Conservation (phyloP, 2,113 vertebrate genomes). For the Pollachius pollachius region DNA sequence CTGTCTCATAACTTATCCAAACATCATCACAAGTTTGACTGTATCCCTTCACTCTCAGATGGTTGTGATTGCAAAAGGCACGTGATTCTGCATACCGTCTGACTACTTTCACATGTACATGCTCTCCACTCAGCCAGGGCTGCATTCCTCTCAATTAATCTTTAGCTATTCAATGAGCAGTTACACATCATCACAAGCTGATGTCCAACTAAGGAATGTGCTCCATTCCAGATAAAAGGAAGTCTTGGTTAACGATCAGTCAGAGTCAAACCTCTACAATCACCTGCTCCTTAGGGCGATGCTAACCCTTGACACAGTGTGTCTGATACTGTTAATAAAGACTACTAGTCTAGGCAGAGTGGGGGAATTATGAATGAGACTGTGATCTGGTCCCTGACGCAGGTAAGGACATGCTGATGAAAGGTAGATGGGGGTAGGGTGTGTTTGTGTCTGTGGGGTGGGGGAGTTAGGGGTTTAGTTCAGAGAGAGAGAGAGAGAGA, state of each 20-base stretch:
- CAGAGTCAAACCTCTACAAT: constrained; percentile 33
- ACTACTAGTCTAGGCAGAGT: background rate
- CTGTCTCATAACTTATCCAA: no score
- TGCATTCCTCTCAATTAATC: constrained; percentile 56
- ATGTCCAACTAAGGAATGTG: constrained; percentile 62
- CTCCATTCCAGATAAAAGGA: constrained; percentile 22
- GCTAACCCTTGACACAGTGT: no score
- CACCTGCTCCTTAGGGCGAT: background rate
- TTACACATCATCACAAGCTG: constrained; percentile 21
- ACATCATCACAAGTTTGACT: constrained; percentile 3
- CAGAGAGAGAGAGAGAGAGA: constrained; percentile 8
- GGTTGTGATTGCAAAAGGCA: constrained; percentile 20
- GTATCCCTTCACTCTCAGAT: constrained; percentile 21
- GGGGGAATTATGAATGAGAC: constrained; percentile 52
- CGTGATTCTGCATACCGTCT: constrained; percentile 10
- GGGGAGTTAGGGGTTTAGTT: background rate
- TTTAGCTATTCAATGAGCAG: constrained; percentile 37
- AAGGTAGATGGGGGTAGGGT: constrained; percentile 15
- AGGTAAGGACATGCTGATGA: constrained; percentile 55
- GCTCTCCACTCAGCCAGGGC: background rate
- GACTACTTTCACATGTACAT: constrained; percentile 16
- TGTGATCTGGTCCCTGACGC: constrained; percentile 39
- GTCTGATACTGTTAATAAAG: no score
- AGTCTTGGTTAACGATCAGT: constrained; percentile 11
- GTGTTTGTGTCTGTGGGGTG: background rate